Percentiles rank a stretch among this genome's conserved stretches.
phyloP scores from a whole-genome alignment of 1,140 invertebrate genomes.

The Drosophila lini region DNA sequence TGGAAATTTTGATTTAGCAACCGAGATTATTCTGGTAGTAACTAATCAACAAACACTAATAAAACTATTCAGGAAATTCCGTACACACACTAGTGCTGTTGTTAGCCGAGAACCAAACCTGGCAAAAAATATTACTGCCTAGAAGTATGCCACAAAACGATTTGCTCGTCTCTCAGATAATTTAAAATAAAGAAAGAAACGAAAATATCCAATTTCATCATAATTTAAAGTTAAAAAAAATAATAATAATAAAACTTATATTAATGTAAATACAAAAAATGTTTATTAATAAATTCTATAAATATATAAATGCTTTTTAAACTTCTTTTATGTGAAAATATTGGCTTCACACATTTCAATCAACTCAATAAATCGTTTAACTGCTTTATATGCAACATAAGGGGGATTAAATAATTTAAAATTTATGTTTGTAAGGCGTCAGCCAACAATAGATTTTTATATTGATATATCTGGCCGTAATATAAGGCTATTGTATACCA shows the following conservation, averaged over 20 bases:
- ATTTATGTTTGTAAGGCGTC: not conserved
- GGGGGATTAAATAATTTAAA: conserved; percentile 6
- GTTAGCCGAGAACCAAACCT: conserved; percentile 16
- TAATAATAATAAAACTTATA: not conserved
- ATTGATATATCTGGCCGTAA: not conserved
- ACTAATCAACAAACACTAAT: conserved; percentile 23
- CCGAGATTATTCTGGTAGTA: conserved; percentile 23
- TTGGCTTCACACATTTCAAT: not conserved
- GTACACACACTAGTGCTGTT: not conserved
- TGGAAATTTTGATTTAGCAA: conserved; percentile 47
- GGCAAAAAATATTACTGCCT: not conserved
- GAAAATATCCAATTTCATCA: too few relatives aligned
- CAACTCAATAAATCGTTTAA: not conserved
- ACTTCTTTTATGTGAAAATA: not conserved
- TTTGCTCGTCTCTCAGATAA: not conserved
- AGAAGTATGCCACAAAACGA: conserved; percentile 12
- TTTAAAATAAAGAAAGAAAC: not conserved
- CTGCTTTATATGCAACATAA: conserved; percentile 1
- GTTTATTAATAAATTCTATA: not conserved
- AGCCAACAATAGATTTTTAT: conserved; percentile 6
- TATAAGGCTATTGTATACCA: conserved; percentile 30
- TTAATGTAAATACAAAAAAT: not conserved
- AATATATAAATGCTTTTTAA: not conserved
- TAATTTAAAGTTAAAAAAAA: not conserved
- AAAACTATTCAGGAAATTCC: conserved; percentile 28